Percentiles rank a stretch among this genome's conserved stretches.
Conservation (phyloP, 1,140 invertebrate species). For the Drosophila erecta region DNA sequence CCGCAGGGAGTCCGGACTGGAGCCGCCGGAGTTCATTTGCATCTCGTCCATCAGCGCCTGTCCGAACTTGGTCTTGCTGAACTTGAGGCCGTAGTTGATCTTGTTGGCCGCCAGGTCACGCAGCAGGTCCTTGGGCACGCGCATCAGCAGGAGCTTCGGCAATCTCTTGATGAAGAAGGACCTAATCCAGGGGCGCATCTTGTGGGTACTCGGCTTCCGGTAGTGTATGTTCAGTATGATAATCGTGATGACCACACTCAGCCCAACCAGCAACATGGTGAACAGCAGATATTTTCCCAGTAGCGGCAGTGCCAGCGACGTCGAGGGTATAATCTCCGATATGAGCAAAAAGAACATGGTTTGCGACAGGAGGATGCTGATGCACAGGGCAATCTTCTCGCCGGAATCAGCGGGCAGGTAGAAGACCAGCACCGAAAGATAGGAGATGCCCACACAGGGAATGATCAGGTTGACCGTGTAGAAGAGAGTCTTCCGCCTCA, state of each 20-base stretch:
- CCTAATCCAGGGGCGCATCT: constrained; percentile 96
- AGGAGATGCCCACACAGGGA: constrained; percentile 96
- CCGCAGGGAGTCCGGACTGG: constrained; percentile 90
- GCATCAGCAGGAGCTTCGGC: constrained; percentile 93
- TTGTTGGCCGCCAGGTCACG: constrained; percentile 92
- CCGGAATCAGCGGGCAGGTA: constrained; percentile 99
- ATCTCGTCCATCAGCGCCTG: constrained; percentile 88
- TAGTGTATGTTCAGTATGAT: constrained; percentile 99
- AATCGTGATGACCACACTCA: constrained; percentile 98
- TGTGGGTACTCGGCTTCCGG: constrained; percentile 98
- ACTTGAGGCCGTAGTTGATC: constrained; percentile 87
- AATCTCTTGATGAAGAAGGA: constrained; percentile 94
- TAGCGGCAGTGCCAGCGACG: constrained; percentile 97
- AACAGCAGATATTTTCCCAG: constrained; percentile 99
- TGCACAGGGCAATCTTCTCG: constrained; percentile 99
- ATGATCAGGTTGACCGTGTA: constrained; percentile 98
- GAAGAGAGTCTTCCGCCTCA: constrained; percentile 97
- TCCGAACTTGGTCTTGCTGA: constrained; percentile 88
- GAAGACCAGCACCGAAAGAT: constrained; percentile 96
- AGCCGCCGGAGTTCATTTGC: constrained; percentile 89
- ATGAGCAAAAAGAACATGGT: constrained; percentile 99
- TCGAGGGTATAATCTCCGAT: constrained; percentile 99
- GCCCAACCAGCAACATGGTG: constrained; percentile 98
- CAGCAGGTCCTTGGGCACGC: constrained; percentile 92
- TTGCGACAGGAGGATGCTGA: constrained; percentile 98